Evolutionary conservation across 35 echinoderm and acorn worm species (phyloP).

Genomic region (Apostichopus parvimensis): DNA sequence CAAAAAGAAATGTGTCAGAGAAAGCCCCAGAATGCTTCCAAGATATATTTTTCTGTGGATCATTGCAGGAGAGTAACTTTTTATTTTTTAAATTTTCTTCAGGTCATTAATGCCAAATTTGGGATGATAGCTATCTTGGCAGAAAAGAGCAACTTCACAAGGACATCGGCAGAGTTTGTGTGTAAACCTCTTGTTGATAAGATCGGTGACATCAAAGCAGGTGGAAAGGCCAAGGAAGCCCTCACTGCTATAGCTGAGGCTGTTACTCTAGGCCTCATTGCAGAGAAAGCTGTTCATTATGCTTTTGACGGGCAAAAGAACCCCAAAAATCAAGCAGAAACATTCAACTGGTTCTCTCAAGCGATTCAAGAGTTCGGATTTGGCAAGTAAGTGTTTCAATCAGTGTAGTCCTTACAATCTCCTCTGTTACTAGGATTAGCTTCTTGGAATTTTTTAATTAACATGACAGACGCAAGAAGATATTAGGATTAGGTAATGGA

Average conservation of each 20-base stretch:
- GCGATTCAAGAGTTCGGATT: conserved; percentile 99
- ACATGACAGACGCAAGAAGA: no score
- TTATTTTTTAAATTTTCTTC: neutral
- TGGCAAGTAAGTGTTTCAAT: conserved; percentile 72
- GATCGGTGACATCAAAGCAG: conserved; percentile 91
- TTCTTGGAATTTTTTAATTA: no score
- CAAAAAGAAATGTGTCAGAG: neutral
- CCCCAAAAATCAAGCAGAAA: conserved; percentile 96
- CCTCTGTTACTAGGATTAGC: no score
- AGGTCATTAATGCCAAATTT: conserved; percentile 94
- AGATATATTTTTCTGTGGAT: neutral
- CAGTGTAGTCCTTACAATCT: no score
- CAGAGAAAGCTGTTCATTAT: conserved; percentile 66
- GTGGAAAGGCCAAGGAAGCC: conserved; percentile 78
- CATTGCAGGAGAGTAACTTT: neutral
- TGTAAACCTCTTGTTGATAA: conserved; percentile 83
- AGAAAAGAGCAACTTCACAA: conserved; percentile 82
- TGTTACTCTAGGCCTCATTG: conserved; percentile 64
- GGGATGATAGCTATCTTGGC: conserved; percentile 75
- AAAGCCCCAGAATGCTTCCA: neutral
- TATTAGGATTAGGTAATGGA: no score
- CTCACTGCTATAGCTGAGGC: conserved; percentile 84
- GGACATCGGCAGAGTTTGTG: conserved; percentile 62
- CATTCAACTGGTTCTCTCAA: conserved; percentile 87
- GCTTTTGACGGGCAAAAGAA: conserved; percentile 96